Evolutionary conservation across 2,113 vertebrate genomes (phyloP), one percentile per base, ranked within the genome.

Genomic region (Tricholaema leucomelas): DNA sequence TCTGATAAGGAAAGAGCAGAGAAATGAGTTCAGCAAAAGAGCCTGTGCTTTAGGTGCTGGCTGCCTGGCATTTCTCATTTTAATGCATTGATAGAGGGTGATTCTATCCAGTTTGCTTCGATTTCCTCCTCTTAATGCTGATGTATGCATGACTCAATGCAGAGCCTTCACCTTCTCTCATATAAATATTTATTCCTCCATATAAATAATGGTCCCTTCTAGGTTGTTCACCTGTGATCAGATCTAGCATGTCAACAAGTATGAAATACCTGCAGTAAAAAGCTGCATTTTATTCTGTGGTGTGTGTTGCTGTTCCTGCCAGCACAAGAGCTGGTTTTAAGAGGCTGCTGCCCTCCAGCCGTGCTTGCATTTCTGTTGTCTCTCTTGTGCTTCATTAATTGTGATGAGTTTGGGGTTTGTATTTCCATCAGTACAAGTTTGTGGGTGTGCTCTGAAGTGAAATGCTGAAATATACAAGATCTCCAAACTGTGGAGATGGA

Each of bases 171-270:
- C 56, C 31, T 33, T 60, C 8, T 42, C 8, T 85, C 52, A 24
- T 63, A 77, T 85, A 95, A 96, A 93, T 94, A 91, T 90, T 95
- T 96, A 73, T 85, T 67, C 46, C 9, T 77, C 19, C 31, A 27
- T 54, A 60, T 74, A 95, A 91, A 80, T 85, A 80, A 89, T 56
- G 38, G 71, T 38, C 21, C 20, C 20, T 82, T 89, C 60, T 52
- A 20, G 36, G 63, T 92, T 88, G 50, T 88, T 91, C 85, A 77
- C 78, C 75, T 82, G 21, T 58, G 74, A 76, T 79, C 42, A 71
- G 50, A 79, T 85, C 64, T 87, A 85, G 27, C 56, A 50, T 56
- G 23, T 63, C 83, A 75, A 58, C 78, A 87, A 79, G 33, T 67
- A 85, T 42, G 78, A 82, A 92, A 73, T 66, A 76, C n/a, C 46